phyloP scores from a whole-genome alignment of 2,888 invertebrate species.

The Drosophila antonietae region DNA sequence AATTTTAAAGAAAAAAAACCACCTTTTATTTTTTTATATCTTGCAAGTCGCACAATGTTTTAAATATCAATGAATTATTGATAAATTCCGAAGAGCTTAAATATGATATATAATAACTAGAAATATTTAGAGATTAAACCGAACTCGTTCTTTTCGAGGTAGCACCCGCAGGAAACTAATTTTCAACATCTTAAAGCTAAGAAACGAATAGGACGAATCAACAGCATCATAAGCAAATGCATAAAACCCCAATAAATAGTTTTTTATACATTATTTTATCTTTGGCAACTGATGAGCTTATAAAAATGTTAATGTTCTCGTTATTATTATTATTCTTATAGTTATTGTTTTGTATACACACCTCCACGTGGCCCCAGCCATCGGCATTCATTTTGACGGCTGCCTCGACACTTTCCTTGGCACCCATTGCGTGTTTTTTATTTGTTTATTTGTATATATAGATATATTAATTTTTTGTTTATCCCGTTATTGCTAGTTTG shows the following conservation, averaged over 20 bases:
- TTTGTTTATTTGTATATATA: conserved; percentile 17
- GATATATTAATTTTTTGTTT: conserved; percentile 2
- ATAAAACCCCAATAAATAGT: not conserved
- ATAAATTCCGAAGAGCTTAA: too few species aligned
- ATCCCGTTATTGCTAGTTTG: conserved; percentile 25
- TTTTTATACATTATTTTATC: not conserved
- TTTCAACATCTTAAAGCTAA: not conserved
- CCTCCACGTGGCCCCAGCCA: conserved; percentile 93
- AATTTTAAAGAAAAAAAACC: too few species aligned
- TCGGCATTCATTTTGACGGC: conserved; percentile 91
- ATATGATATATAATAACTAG: too few species aligned
- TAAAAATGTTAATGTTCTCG: conserved; percentile 6
- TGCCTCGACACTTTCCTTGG: conserved; percentile 93
- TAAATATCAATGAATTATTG: too few species aligned
- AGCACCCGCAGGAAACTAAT: too few species aligned
- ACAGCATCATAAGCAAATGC: not conserved
- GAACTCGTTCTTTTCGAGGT: too few species aligned
- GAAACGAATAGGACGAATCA: too few species aligned
- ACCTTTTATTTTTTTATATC: too few species aligned
- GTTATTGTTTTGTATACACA: conserved; percentile 84
- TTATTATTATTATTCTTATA: conserved; percentile 18
- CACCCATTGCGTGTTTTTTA: conserved; percentile 87
- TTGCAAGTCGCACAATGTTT: too few species aligned
- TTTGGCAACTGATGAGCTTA: conserved; percentile 1
- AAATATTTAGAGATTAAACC: too few species aligned